Evolutionary conservation across 2,797 vertebrate species (phyloP).

Genomic region (Chelidonichthys spinosus): DNA sequence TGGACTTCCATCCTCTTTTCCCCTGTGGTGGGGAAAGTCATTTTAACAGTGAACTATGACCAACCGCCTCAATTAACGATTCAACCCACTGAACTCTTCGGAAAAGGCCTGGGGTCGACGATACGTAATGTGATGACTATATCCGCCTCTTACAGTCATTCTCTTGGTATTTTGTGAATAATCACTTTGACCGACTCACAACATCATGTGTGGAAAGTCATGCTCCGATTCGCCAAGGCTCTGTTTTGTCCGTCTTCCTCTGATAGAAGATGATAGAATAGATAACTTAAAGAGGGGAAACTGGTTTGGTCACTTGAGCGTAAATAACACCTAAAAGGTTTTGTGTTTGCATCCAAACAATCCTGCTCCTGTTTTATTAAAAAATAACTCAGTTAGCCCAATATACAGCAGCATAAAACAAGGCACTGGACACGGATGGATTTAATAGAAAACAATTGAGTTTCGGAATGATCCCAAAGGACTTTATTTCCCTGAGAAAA

Average conservation of each 20-base stretch:
- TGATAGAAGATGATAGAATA: not conserved
- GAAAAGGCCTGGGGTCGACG: not conserved
- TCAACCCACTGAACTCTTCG: not conserved
- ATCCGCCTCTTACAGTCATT: no score
- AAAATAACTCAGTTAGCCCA: not conserved
- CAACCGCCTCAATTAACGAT: no score
- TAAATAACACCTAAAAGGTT: not conserved
- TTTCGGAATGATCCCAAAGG: constrained; percentile 21
- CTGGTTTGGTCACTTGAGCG: not conserved
- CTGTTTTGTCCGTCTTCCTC: not conserved
- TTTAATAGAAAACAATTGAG: constrained; percentile 6
- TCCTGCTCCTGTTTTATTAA: not conserved
- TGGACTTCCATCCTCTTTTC: not conserved
- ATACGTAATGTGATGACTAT: no score
- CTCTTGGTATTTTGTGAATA: not conserved
- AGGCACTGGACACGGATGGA: not conserved
- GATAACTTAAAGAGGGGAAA: not conserved
- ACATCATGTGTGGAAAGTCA: not conserved
- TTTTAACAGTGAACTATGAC: not conserved
- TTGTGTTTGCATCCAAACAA: not conserved
- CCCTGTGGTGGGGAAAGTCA: not conserved
- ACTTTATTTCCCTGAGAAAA: constrained; percentile 29
- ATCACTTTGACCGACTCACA: not conserved
- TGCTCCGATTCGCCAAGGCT: not conserved
- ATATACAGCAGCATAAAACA: not conserved